Conservation (phyloP, 1,140 invertebrate genomes). For the Dufourea novaeangliae region DNA sequence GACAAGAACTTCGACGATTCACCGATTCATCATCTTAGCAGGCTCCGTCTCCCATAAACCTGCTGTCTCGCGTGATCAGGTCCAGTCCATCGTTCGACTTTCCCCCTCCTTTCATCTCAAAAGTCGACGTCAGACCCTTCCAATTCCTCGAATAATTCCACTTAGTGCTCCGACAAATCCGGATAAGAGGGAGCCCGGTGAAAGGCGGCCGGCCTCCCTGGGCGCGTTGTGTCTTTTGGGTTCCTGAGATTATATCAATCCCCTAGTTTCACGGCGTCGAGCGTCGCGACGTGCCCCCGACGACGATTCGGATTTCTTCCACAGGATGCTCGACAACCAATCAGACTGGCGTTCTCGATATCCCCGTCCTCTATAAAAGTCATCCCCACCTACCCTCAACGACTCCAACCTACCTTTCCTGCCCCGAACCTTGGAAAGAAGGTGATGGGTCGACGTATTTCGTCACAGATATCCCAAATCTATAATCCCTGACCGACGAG, state of each 20-base stretch:
- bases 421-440: neutral
- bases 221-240: constrained; percentile 45
- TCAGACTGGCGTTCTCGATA: neutral
- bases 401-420: too few relatives aligned
- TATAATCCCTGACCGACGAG: too few relatives aligned
- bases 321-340: neutral
- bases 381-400: neutral
- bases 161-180: constrained; percentile 62
- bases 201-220: constrained; percentile 6
- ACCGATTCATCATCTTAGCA: constrained; percentile 38
- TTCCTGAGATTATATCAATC: constrained; percentile 73
- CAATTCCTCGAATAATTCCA: constrained; percentile 78
- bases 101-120: constrained; percentile 29
- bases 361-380: neutral
- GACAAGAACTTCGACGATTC: constrained; percentile 46
- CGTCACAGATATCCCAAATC: neutral
- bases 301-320: constrained; percentile 7
- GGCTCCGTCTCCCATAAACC: neutral
- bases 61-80: constrained; percentile 14
- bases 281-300: constrained; percentile 25
- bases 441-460: neutral
- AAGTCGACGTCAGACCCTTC: constrained; percentile 53
- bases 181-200: constrained; percentile 39
- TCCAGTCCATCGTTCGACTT: neutral
- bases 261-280: constrained; percentile 48